A percentile compares a stretch with the other conserved stretches of the same genome.
phyloP scores from a whole-genome alignment of 2,797 vertebrate genomes.

The Arctocebus calabarensis region DNA sequence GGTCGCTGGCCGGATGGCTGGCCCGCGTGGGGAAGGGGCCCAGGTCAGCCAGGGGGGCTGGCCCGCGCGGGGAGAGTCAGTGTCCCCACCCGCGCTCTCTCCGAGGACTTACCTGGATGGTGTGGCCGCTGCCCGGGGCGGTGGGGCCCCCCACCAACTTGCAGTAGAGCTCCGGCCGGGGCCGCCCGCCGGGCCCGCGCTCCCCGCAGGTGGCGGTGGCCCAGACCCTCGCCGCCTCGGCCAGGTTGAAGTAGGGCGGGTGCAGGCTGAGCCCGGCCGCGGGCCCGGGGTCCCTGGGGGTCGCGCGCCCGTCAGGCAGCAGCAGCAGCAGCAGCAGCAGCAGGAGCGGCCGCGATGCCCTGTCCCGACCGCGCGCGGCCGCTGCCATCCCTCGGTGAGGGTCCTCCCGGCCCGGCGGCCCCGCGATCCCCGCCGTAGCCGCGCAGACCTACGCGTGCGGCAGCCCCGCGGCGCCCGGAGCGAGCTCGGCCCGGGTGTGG shows the following conservation, averaged over 20 bases:
- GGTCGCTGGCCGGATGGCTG: neutral
- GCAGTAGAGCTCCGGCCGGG: conserved; percentile 92
- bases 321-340: neutral
- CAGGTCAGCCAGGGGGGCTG: no score
- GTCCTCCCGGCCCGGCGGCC: neutral
- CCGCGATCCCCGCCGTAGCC: neutral
- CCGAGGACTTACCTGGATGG: conserved; percentile 91
- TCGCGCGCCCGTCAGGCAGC: neutral
- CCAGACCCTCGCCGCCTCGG: conserved; percentile 88
- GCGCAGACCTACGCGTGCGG: neutral
- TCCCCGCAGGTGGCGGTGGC: conserved; percentile 96
- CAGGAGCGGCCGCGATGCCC: neutral
- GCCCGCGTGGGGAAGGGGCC: neutral
- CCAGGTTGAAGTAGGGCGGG: conserved; percentile 96
- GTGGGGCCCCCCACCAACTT: conserved; percentile 95
- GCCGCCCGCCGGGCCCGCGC: conserved; percentile 83
- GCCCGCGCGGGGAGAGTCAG: neutral
- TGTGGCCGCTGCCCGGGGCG: conserved; percentile 86
- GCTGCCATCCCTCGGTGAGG: neutral
- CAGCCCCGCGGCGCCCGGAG: neutral
- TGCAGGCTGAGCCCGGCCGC: conserved; percentile 89
- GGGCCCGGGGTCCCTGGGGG: neutral
- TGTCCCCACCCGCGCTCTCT: neutral
- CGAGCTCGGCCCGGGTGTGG: neutral
- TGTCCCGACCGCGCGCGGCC: neutral